A percentile compares a stretch with the other conserved stretches of the same genome.
Conservation (phyloP, 2,113 vertebrate species). For the Macquaria ambigua region DNA sequence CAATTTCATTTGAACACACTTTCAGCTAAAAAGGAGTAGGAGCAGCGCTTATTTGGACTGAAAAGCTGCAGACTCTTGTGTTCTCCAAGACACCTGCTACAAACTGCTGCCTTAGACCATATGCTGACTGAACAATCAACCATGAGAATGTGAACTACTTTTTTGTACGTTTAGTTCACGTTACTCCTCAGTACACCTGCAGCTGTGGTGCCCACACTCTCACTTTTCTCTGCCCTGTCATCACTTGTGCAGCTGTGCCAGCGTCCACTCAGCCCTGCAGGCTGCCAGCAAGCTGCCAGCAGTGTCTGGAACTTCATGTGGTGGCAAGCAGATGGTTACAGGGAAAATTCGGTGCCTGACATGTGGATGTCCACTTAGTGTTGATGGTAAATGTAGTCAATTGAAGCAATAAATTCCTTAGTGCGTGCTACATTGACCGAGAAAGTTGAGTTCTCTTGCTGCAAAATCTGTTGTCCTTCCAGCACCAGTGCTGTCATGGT, state of each 20-base stretch:
- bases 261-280: slow-evolving; percentile 26
- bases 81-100: slow-evolving; percentile 19
- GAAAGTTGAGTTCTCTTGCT: no score
- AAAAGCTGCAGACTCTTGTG: slow-evolving; percentile 23
- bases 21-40: background rate
- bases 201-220: slow-evolving; percentile 21
- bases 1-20: background rate
- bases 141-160: background rate
- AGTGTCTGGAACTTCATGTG: slow-evolving; percentile 22
- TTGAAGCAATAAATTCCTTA: no score
- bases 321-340: background rate
- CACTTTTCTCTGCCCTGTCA: slow-evolving; percentile 58
- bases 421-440: no score
- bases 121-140: slow-evolving; percentile 15
- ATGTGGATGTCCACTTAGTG: no score
- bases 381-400: no score
- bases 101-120: background rate
- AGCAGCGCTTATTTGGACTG: background rate
- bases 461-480: no score
- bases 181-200: slow-evolving; percentile 23
- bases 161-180: background rate
- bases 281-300: slow-evolving; percentile 6
- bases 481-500: no score
- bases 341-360: no score
- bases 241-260: slow-evolving; percentile 45